These are phyloP conservation scores for Dendrolimus houi DNA, from an alignment of 2,888 invertebrate species.

Conservation along the genomic window DNA sequence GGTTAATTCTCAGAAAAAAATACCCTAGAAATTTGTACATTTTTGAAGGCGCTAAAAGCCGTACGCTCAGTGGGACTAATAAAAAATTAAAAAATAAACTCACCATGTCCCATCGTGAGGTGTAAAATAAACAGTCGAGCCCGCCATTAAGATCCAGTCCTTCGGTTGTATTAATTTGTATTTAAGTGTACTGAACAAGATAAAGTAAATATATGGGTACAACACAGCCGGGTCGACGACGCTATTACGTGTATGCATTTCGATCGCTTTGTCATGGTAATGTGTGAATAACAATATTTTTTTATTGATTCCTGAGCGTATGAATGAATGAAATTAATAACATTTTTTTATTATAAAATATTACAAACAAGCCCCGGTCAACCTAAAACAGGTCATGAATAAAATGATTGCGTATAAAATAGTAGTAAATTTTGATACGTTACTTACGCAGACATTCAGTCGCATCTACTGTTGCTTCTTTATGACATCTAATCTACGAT, in stretches of 20 bases:
- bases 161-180: slow-evolving; percentile 74
- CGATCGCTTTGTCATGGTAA: slow-evolving; percentile 7
- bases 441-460: too few species aligned
- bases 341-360: slow-evolving; percentile 8
- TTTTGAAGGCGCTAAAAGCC: slow-evolving; percentile 61
- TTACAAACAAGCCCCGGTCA: not conserved
- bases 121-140: slow-evolving; percentile 71
- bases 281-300: slow-evolving; percentile 4
- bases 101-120: slow-evolving; percentile 60
- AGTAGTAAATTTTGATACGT: too few species aligned
- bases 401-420: not conserved
- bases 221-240: slow-evolving; percentile 34
- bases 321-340: slow-evolving; percentile 11
- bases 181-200: slow-evolving; percentile 76
- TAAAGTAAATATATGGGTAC: slow-evolving; percentile 71
- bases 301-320: slow-evolving; percentile 9
- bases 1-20: slow-evolving; percentile 25
- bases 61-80: slow-evolving; percentile 26
- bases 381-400: not conserved
- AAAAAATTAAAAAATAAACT: slow-evolving; percentile 54
- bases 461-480: too few species aligned
- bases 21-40: slow-evolving; percentile 24
- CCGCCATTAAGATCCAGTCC: slow-evolving; percentile 67
- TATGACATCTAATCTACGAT: too few species aligned
- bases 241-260: slow-evolving; percentile 34